Conservation (phyloP, 2,113 vertebrate species). For the Protomyctophum bolini region DNA sequence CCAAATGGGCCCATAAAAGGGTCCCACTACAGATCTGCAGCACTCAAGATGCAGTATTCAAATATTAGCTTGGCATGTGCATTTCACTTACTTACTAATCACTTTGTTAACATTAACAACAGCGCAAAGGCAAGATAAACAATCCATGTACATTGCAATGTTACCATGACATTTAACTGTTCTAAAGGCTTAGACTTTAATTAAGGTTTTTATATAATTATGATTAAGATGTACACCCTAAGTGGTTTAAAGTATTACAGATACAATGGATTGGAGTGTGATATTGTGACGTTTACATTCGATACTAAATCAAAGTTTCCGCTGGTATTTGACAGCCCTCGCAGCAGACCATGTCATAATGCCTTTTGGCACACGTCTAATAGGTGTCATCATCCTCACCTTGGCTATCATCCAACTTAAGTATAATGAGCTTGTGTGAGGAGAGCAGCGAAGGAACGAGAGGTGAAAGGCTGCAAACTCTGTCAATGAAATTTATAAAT, state of each 20-base stretch:
- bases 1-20: background rate
- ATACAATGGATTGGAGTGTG: background rate
- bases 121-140: too few relatives aligned
- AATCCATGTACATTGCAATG: too few relatives aligned
- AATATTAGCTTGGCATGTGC: too few relatives aligned
- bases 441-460: background rate
- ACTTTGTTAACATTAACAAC: too few relatives aligned
- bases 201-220: too few relatives aligned
- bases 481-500: conserved; percentile 68
- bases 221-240: background rate
- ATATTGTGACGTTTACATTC: background rate
- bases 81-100: too few relatives aligned
- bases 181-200: too few relatives aligned
- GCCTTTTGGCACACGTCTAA: conserved; percentile 51
- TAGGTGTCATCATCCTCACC: conserved; percentile 53
- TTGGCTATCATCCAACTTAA: conserved; percentile 56
- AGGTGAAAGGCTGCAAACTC: conserved; percentile 16
- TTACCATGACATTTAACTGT: too few relatives aligned
- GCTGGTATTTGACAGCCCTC: conserved; percentile 37
- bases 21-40: too few relatives aligned
- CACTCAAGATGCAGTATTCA: too few relatives aligned
- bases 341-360: conserved; percentile 46
- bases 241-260: background rate
- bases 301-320: conserved; percentile 34
- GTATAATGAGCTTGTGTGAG: conserved; percentile 55